These are phyloP conservation scores for Nyctibius grandis DNA, from an alignment of 2,797 vertebrate genomes.

Conservation along the genomic window DNA sequence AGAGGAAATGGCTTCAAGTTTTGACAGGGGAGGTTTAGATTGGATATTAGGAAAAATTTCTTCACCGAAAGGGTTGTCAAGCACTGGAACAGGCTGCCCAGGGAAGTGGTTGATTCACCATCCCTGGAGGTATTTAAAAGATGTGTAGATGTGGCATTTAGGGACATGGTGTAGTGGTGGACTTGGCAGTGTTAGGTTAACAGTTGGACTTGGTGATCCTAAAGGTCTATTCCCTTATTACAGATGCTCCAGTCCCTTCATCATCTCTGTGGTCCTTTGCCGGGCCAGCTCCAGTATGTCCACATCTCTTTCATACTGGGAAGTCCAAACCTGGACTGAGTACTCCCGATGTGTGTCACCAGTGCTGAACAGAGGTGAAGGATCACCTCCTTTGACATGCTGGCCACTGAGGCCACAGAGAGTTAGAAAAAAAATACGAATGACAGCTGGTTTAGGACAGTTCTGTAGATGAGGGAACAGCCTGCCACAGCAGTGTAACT, in stretches of 20 bases:
- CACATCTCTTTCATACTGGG: background rate
- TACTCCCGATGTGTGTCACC: background rate
- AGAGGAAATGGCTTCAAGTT: too few relatives aligned
- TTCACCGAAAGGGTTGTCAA: too few relatives aligned
- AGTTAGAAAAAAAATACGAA: background rate
- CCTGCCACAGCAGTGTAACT: accelerated
- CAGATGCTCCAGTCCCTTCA: background rate
- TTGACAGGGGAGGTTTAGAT: too few relatives aligned
- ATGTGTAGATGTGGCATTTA: too few relatives aligned
- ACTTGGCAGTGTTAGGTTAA: background rate
- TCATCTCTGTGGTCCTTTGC: background rate
- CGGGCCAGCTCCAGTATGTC: background rate
- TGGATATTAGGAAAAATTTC: too few relatives aligned
- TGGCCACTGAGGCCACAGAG: background rate
- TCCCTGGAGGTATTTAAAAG: too few relatives aligned
- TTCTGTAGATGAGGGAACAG: background rate
- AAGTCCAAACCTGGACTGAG: background rate
- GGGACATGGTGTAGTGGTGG: too few relatives aligned
- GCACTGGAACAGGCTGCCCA: too few relatives aligned
- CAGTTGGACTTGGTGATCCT: background rate
- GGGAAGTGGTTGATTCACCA: too few relatives aligned
- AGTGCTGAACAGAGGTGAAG: background rate
- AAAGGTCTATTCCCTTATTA: too few relatives aligned
- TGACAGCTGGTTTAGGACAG: background rate
- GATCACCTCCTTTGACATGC: background rate